phyloP scores from a whole-genome alignment of 2,797 vertebrate genomes.

The Rhinatrema bivittatum region DNA sequence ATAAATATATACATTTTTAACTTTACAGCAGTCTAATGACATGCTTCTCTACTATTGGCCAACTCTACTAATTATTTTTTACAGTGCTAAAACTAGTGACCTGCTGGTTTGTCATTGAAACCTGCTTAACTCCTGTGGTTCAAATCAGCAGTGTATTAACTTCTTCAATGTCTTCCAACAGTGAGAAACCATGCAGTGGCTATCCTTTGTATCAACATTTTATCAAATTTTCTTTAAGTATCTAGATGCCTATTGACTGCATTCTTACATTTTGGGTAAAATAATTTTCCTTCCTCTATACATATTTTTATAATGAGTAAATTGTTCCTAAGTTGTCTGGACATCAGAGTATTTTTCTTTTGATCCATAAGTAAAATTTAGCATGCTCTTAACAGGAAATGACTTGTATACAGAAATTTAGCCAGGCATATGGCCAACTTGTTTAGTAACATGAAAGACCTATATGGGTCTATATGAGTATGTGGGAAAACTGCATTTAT shows the following conservation, averaged over 20 bases:
- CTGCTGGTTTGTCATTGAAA: constrained; percentile 20
- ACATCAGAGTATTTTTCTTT: not conserved
- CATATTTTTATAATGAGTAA: not conserved
- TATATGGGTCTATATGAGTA: no score
- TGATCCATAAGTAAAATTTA: not conserved
- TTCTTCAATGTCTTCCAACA: constrained; percentile 11
- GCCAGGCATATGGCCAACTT: not conserved
- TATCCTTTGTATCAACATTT: constrained; percentile 6
- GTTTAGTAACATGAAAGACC: not conserved
- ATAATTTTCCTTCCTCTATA: no score
- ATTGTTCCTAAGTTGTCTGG: not conserved
- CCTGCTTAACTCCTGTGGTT: constrained; percentile 13
- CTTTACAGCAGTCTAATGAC: not conserved
- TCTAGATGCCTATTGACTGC: no score
- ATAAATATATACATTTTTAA: no score
- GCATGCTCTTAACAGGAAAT: not conserved
- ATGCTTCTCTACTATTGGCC: constrained; percentile 1
- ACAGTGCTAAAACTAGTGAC: not conserved
- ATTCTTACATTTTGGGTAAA: no score
- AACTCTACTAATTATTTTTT: not conserved
- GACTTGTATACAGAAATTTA: not conserved
- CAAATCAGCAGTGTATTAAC: constrained; percentile 8
- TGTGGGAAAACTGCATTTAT: no score
- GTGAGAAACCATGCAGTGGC: constrained; percentile 19
- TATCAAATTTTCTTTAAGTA: no score